These are phyloP conservation scores for Palaemon carinicauda DNA, from an alignment of 1,140 invertebrate species.

Conservation along the genomic window DNA sequence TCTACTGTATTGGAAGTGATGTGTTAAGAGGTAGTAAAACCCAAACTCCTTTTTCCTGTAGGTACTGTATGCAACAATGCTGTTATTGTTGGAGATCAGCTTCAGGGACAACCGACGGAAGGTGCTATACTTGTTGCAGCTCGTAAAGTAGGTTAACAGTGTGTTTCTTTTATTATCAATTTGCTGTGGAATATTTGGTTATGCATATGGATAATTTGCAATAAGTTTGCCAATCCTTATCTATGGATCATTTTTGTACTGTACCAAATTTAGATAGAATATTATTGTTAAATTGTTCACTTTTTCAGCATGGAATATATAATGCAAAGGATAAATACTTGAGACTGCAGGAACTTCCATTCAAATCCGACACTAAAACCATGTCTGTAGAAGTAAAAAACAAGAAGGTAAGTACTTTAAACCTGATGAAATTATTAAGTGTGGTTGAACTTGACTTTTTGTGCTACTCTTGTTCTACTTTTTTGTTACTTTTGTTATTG, in stretches of 20 bases:
- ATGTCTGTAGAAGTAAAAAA: conserved; percentile 95
- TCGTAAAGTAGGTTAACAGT: conserved; percentile 74
- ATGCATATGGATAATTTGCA: background rate
- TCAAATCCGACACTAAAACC: conserved; percentile 96
- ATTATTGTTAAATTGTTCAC: conserved; percentile 7
- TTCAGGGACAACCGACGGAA: conserved; percentile 97
- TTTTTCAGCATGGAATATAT: conserved; percentile 81
- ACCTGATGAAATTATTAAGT: too few species aligned
- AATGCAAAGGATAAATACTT: conserved; percentile 82
- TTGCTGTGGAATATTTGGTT: background rate
- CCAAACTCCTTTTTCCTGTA: conserved; percentile 64
- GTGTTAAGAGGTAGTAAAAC: background rate
- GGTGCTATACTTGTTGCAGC: conserved; percentile 91
- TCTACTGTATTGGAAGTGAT: background rate
- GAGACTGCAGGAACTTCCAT: conserved; percentile 93
- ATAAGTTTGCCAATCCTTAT: background rate
- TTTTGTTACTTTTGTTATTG: too few species aligned
- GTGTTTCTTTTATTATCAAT: too few species aligned
- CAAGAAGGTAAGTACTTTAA: conserved; percentile 39
- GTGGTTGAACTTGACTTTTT: too few species aligned
- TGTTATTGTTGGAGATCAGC: conserved; percentile 78
- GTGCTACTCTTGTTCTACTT: too few species aligned
- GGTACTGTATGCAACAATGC: conserved; percentile 98
- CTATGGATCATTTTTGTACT: background rate
- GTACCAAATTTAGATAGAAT: background rate